phyloP scores from a whole-genome alignment of 2,888 invertebrate genomes.

The Noctua comes region DNA sequence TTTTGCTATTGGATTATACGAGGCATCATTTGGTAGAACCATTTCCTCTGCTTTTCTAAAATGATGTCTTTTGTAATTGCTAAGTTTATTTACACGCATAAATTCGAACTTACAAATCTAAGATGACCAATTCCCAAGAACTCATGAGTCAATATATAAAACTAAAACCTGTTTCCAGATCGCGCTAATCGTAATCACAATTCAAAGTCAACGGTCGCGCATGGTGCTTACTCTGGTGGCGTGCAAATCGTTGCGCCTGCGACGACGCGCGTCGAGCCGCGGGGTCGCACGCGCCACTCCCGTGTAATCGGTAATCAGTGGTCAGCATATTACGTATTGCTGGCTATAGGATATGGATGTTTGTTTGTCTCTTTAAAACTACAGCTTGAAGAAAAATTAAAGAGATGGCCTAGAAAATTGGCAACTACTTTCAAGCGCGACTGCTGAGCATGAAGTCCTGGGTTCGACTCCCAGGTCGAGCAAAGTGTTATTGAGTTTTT shows the following conservation, averaged over 20 bases:
- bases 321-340: slow-evolving; percentile 39
- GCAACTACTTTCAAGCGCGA: background rate
- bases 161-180: slow-evolving; percentile 25
- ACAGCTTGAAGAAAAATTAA: background rate
- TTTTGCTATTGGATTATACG: background rate
- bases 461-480: background rate
- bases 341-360: slow-evolving; percentile 7
- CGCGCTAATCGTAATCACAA: slow-evolving; percentile 26
- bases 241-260: slow-evolving; percentile 60
- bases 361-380: slow-evolving; percentile 4
- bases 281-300: slow-evolving; percentile 65
- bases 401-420: background rate
- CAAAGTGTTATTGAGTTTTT: background rate
- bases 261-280: slow-evolving; percentile 33
- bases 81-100: too few species aligned
- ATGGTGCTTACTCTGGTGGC: slow-evolving; percentile 31
- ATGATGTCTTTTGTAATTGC: too few species aligned
- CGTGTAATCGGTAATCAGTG: slow-evolving; percentile 73
- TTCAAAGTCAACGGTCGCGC: slow-evolving; percentile 55
- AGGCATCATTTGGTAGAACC: too few species aligned
- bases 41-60: too few species aligned
- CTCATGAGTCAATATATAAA: slow-evolving; percentile 14
- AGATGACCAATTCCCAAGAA: background rate
- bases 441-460: too few species aligned
- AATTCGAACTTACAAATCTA: too few species aligned